Conservation (phyloP, 1,140 invertebrate species). For the Trichonephila clavata region DNA sequence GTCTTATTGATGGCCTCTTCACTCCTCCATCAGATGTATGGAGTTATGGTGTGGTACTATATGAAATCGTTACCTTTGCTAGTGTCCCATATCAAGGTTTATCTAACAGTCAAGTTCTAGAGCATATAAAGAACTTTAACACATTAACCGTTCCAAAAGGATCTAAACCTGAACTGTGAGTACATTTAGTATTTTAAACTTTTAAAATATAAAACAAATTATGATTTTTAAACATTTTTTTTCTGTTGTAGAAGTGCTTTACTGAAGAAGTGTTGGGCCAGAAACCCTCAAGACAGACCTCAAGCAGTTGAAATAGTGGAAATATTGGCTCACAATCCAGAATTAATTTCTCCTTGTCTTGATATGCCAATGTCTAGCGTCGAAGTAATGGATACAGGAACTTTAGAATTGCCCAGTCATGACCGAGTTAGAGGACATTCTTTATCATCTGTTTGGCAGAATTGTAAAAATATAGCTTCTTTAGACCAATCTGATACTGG, state of each 20-base stretch:
- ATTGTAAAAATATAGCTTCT: background rate
- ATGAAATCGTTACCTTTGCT: conserved; percentile 93
- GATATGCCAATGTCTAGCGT: conserved; percentile 89
- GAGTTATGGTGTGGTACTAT: conserved; percentile 91
- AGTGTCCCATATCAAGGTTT: conserved; percentile 90
- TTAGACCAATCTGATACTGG: conserved; percentile 31
- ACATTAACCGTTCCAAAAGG: conserved; percentile 87
- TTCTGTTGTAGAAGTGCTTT: conserved; percentile 85
- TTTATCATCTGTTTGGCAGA: conserved; percentile 77
- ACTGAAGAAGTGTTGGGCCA: conserved; percentile 89
- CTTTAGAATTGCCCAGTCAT: conserved; percentile 83
- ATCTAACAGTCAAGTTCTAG: conserved; percentile 91
- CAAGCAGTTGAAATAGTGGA: conserved; percentile 89
- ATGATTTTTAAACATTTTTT: conserved; percentile 33
- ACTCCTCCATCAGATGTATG: conserved; percentile 92
- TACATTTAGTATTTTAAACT: background rate
- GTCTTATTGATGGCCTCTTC: conserved; percentile 89
- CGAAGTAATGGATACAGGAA: conserved; percentile 84
- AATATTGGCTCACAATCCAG: conserved; percentile 88
- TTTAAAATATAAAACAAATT: background rate
- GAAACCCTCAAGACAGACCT: conserved; percentile 86
- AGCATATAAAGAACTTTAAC: conserved; percentile 88
- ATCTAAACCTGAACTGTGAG: conserved; percentile 89
- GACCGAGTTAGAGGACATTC: conserved; percentile 79
- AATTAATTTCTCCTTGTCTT: conserved; percentile 89